Base-by-base conservation (phyloP, 2,797 vertebrate species). In the Rhyacichthys aspro region DNA sequence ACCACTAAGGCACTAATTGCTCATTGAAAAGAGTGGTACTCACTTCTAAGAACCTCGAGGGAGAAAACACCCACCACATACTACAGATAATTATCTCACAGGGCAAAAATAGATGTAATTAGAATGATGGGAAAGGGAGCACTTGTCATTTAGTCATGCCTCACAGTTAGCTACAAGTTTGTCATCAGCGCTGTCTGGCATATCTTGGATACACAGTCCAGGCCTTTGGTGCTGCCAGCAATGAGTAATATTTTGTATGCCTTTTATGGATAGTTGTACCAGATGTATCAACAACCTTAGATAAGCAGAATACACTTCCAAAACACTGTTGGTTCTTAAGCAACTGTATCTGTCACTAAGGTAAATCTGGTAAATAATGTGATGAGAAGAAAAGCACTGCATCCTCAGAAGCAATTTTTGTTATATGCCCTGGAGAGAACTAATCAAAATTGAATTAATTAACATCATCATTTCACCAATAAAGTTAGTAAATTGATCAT, bases 11-110 rank as follows among this genome's bases (percentile, higher is more conserved):
- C 33, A 33, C 16, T 57, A 74, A 72, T 19, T 47, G 33, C 36
- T 78, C 38, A 49, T 44, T 43, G 49, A 64, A 9, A 15, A 56
- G 41, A 63, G 62, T 49, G 32, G 43, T 45, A n/a, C 23, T 69
- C 18, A 47, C 16, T 55, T 9, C 44, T 43, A 14, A 70, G 52
- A 71, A 59, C 33, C 52, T 57, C 47, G 36, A 16, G 18, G 28
- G 14, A 60, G 57, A 67, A 49, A 61, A 65, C 54, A 60, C 23
- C 36, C 43, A 41, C 43, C 55, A 60, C 73, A 67, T 69, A 43
- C 59, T 63, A 12, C 63, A 67, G 43, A 73, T 59, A 63, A 79
- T 74, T 42, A 57, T 63, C 69, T 63, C 63, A 72, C 38, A 15
- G 50, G 7, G 15, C 60, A 62, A 18, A 70, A 53, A 74, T 44